Conservation (phyloP, 2,113 vertebrate species). For the Hoplias malabaricus region DNA sequence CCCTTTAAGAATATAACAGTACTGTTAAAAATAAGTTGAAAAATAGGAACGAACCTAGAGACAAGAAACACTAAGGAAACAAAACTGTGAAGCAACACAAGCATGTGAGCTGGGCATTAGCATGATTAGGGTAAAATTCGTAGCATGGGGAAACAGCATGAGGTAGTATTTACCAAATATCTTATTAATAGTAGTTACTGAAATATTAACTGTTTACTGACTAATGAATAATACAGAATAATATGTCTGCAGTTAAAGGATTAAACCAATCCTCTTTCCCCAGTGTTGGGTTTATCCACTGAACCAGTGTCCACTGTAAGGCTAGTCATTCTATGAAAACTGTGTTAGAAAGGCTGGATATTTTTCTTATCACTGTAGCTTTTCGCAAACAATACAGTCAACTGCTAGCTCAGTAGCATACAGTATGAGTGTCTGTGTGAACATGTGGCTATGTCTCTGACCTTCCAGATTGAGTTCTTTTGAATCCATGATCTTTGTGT, state of each 20-base stretch:
- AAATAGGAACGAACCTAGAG: no score
- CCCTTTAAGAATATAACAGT: no score
- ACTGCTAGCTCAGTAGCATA: not conserved
- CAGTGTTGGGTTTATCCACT: slow-evolving; percentile 3
- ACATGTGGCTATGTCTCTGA: not conserved
- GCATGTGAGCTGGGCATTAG: no score
- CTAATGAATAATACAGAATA: not conserved
- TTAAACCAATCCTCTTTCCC: slow-evolving; percentile 1
- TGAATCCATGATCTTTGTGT: slow-evolving; percentile 39
- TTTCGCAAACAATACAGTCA: not conserved
- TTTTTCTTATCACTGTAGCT: not conserved
- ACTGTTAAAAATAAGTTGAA: no score
- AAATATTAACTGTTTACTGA: not conserved
- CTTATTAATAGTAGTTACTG: not conserved
- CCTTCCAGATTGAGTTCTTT: not conserved
- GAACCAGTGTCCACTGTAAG: not conserved
- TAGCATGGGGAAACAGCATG: no score
- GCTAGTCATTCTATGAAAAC: not conserved
- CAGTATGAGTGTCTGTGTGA: slow-evolving; percentile 4
- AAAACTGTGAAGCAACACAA: no score
- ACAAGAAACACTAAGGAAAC: no score
- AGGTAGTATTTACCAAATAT: not conserved
- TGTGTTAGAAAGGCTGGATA: no score
- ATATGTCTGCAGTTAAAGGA: not conserved
- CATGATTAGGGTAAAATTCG: no score